These are phyloP conservation scores for Agrotis segetum DNA, from an alignment of 2,888 invertebrate genomes.

Conservation along the genomic window DNA sequence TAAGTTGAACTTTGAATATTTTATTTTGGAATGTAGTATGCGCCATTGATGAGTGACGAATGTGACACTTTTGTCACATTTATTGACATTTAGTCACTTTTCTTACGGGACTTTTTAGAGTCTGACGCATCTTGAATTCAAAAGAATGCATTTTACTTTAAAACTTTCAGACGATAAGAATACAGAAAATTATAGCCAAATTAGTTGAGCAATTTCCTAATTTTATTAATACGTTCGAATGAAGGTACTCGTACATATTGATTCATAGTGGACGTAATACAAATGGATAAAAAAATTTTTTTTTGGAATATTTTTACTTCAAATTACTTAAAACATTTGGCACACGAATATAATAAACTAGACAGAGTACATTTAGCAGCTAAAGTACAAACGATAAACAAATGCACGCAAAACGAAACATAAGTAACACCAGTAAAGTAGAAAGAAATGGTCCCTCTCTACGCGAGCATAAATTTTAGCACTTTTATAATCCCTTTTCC, in stretches of 20 bases:
- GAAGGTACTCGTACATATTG: too few species aligned
- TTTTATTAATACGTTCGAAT: too few species aligned
- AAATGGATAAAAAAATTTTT: neutral
- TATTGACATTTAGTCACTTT: too few species aligned
- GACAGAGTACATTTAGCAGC: slow-evolving; percentile 5
- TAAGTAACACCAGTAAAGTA: slow-evolving; percentile 31
- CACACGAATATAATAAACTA: slow-evolving; percentile 10
- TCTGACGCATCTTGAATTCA: too few species aligned
- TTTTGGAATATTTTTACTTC: too few species aligned
- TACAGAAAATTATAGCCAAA: too few species aligned
- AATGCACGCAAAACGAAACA: slow-evolving; percentile 29
- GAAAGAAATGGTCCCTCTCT: slow-evolving; percentile 49
- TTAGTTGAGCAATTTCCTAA: too few species aligned
- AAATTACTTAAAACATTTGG: neutral
- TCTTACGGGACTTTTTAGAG: too few species aligned
- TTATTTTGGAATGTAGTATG: neutral
- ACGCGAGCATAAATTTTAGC: slow-evolving; percentile 57
- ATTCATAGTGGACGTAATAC: too few species aligned
- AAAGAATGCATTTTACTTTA: too few species aligned
- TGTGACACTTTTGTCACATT: neutral
- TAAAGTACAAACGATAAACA: slow-evolving; percentile 31
- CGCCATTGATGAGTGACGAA: too few species aligned
- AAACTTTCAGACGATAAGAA: too few species aligned
- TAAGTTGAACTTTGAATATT: slow-evolving; percentile 88
- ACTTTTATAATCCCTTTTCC: slow-evolving; percentile 72